A percentile compares a stretch with the other conserved stretches of the same genome.
phyloP scores from a whole-genome alignment of 2,113 vertebrate species.

The Nycticorax nycticorax region DNA sequence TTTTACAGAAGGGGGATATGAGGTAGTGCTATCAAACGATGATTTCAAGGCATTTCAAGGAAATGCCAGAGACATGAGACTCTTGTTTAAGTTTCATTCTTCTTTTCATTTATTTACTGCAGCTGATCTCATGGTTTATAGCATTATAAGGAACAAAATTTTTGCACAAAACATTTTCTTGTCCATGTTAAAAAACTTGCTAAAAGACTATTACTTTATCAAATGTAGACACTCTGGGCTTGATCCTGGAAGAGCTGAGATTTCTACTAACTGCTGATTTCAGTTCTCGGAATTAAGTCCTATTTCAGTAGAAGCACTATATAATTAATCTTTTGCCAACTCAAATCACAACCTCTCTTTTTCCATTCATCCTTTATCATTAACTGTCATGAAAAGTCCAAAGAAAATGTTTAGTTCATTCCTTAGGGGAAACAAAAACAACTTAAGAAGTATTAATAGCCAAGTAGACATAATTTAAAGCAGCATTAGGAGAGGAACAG shows the following conservation, averaged over 20 bases:
- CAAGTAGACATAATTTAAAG: background rate
- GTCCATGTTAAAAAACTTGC: background rate
- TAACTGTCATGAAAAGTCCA: background rate
- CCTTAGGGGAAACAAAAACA: conserved; percentile 12
- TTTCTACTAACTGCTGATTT: background rate
- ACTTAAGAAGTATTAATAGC: background rate
- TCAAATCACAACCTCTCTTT: background rate
- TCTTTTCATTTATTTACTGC: background rate
- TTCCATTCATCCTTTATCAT: background rate
- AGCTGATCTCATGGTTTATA: background rate
- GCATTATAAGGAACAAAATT: background rate
- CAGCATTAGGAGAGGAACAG: background rate
- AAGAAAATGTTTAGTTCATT: conserved; percentile 13
- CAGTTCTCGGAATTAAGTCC: background rate
- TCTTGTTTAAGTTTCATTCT: background rate
- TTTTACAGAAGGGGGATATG: background rate
- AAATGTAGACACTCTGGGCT: background rate
- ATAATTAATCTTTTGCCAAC: background rate
- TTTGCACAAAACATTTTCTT: background rate
- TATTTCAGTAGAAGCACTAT: background rate
- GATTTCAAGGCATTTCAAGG: background rate
- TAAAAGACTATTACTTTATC: background rate
- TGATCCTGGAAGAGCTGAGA: background rate
- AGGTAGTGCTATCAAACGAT: background rate
- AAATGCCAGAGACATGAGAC: background rate